Conservation (phyloP, 1,140 invertebrate genomes). For the Chironomus striatipennis region DNA sequence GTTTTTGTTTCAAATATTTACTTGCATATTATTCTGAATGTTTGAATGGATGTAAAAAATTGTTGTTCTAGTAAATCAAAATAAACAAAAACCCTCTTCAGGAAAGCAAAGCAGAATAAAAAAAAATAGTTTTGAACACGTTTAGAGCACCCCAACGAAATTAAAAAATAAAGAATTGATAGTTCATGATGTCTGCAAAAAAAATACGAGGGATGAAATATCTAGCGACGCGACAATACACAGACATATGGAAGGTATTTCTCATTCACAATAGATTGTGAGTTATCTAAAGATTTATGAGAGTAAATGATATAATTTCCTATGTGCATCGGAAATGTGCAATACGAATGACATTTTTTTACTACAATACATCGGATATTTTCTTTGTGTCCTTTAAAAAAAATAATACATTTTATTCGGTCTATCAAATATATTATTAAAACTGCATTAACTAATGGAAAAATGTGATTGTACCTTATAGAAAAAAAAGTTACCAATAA, state of each 20-base stretch:
- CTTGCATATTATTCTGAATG: no score
- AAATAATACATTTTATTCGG: no score
- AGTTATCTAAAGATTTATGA: slow-evolving; percentile 14
- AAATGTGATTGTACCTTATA: no score
- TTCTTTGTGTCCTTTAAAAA: no score
- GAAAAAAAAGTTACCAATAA: no score
- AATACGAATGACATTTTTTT: no score
- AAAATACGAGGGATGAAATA: background rate
- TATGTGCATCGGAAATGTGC: no score
- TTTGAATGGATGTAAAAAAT: background rate
- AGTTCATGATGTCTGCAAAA: background rate
- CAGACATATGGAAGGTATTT: background rate
- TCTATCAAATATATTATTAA: no score
- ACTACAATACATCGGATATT: no score
- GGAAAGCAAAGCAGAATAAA: background rate
- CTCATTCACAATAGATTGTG: background rate
- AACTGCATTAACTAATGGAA: no score
- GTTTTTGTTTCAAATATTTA: slow-evolving; percentile 14
- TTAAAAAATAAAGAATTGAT: no score
- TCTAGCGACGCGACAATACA: background rate
- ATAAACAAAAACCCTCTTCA: slow-evolving; percentile 2
- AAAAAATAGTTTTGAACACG: background rate
- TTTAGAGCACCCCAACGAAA: no score
- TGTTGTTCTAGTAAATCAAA: slow-evolving; percentile 13
- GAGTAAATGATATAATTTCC: background rate